These are phyloP conservation scores for Athripsodes cinereus DNA, from an alignment of 2,888 invertebrate species.

Conservation along the genomic window DNA sequence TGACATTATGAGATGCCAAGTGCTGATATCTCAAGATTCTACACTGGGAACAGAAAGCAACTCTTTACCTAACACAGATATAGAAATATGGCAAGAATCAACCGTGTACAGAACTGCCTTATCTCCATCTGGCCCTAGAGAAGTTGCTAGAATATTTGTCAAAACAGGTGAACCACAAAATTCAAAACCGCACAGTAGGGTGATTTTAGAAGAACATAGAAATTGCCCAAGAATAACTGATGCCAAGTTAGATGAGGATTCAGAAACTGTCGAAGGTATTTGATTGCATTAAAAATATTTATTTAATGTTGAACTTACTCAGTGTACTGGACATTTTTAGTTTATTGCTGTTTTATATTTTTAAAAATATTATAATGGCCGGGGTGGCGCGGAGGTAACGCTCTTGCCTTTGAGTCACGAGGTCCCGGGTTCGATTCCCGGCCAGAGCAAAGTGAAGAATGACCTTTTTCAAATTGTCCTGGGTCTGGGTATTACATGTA, in stretches of 20 bases:
- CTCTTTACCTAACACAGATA: conserved; percentile 65
- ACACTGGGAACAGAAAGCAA: conserved; percentile 56
- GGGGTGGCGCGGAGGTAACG: too few relatives aligned
- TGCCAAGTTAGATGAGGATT: conserved; percentile 27
- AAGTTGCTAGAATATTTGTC: conserved; percentile 44
- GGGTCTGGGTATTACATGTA: too few relatives aligned
- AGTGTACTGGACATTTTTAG: too few relatives aligned
- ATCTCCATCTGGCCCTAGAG: conserved; percentile 50
- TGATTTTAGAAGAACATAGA: conserved; percentile 20
- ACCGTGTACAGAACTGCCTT: conserved; percentile 62
- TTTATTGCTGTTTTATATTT: too few relatives aligned
- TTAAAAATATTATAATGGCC: too few relatives aligned
- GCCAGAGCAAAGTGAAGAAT: too few relatives aligned
- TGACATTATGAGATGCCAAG: conserved; percentile 93
- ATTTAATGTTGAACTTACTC: too few relatives aligned
- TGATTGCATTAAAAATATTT: too few relatives aligned
- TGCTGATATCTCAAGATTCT: conserved; percentile 68
- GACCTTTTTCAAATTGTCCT: too few relatives aligned
- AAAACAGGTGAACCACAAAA: conserved; percentile 29
- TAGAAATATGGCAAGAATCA: conserved; percentile 78
- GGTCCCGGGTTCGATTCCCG: too few relatives aligned
- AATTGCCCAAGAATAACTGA: conserved; percentile 41
- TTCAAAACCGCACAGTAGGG: conserved; percentile 17
- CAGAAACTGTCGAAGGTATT: conserved; percentile 23
- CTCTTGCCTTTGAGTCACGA: too few relatives aligned